Percentiles rank a stretch among this genome's conserved stretches.
phyloP scores from a whole-genome alignment of 2,113 vertebrate species.

The Salvelinus fontinalis region DNA sequence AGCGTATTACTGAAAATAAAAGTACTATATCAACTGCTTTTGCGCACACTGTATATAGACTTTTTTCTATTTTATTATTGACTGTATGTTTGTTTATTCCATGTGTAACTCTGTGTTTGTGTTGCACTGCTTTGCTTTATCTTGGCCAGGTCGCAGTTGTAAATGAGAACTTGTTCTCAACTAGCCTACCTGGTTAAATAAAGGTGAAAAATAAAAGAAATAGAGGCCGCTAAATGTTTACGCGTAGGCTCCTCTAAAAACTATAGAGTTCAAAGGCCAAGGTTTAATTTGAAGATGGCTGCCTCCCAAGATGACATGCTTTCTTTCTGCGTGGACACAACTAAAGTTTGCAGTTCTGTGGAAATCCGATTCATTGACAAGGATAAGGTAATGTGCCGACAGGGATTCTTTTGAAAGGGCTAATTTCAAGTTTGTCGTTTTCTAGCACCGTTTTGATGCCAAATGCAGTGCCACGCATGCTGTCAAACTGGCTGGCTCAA shows the following conservation, averaged over 20 bases:
- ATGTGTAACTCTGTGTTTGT: too few relatives aligned
- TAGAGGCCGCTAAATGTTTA: conserved; percentile 29
- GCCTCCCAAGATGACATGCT: conserved; percentile 88
- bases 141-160: too few relatives aligned
- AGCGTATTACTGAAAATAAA: too few relatives aligned
- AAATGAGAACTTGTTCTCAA: too few relatives aligned
- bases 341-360: conserved; percentile 68
- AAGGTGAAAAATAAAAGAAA: too few relatives aligned
- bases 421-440: neutral
- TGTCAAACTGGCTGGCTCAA: neutral
- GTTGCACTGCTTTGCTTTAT: too few relatives aligned
- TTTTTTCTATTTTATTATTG: too few relatives aligned
- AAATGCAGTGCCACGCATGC: neutral
- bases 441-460: neutral
- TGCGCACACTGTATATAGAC: too few relatives aligned
- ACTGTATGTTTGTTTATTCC: too few relatives aligned
- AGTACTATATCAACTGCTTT: conserved; percentile 8
- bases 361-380: conserved; percentile 87
- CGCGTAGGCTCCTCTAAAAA: neutral
- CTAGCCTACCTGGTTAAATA: too few relatives aligned
- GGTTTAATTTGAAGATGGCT: conserved; percentile 84
- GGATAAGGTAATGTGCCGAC: conserved; percentile 78
- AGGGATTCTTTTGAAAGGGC: neutral
- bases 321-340: conserved; percentile 77
- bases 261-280: conserved; percentile 66